Evolutionary conservation across 2,113 vertebrate species (phyloP).

Genomic region (Cromileptes altivelis): DNA sequence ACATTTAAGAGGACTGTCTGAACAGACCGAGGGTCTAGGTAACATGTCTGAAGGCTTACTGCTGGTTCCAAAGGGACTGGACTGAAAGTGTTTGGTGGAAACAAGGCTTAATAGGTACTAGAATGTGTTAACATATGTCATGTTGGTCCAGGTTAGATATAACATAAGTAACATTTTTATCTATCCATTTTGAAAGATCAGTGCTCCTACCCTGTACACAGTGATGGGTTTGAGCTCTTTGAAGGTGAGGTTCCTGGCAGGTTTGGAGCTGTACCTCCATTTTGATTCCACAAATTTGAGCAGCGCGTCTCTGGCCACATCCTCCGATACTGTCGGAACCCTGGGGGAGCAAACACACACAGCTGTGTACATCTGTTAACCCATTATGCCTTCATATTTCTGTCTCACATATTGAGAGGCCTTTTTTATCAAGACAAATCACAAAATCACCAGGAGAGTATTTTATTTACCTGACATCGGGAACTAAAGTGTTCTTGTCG

Average conservation of each 20-base stretch:
- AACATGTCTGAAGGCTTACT: no score
- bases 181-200: background rate
- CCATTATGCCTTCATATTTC: background rate
- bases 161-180: background rate
- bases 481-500: conserved; percentile 78
- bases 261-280: conserved; percentile 85
- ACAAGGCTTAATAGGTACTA: no score
- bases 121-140: background rate
- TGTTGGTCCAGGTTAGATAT: background rate
- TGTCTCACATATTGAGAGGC: background rate
- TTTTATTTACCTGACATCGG: conserved; percentile 75
- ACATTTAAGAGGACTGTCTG: no score
- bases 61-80: no score
- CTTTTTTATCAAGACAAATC: background rate
- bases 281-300: conserved; percentile 84
- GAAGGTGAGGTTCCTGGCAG: conserved; percentile 84
- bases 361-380: background rate
- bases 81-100: no score
- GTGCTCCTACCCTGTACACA: conserved; percentile 83
- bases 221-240: conserved; percentile 81
- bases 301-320: conserved; percentile 85
- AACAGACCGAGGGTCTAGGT: no score
- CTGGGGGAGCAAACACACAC: conserved; percentile 52
- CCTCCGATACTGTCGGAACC: conserved; percentile 84
- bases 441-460: background rate